Evolutionary conservation across 2,113 vertebrate species (phyloP).

Genomic region (Podarcis muralis): DNA sequence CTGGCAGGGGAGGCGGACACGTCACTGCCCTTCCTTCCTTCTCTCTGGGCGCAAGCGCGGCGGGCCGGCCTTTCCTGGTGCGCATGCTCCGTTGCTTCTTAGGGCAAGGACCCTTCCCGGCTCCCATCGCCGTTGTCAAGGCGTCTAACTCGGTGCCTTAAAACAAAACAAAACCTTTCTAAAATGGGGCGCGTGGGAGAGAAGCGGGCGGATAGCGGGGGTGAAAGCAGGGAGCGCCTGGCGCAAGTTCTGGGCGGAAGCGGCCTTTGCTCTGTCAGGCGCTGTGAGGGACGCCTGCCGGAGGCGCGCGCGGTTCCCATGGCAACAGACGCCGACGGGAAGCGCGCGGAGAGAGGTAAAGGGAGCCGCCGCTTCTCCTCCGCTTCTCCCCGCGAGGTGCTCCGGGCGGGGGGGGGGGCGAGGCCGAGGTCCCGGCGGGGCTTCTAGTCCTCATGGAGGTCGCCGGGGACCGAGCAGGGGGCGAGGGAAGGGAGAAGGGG

Average conservation of each 20-base stretch:
- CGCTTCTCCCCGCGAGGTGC: neutral
- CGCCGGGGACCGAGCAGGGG: too few species aligned
- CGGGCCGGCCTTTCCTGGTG: too few species aligned
- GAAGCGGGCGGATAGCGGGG: neutral
- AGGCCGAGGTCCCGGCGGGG: neutral
- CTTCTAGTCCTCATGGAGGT: neutral
- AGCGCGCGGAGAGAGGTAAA: neutral
- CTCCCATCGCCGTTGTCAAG: neutral
- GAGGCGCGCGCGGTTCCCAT: neutral
- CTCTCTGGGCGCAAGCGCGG: neutral
- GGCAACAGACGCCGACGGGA: neutral
- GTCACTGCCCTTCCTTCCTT: neutral
- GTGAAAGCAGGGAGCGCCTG: fast-evolving
- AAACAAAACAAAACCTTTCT: neutral
- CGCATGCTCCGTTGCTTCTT: neutral
- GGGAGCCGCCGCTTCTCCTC: fast-evolving
- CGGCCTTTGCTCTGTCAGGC: too few species aligned
- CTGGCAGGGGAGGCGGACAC: too few species aligned
- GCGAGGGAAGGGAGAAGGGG: neutral
- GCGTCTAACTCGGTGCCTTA: neutral
- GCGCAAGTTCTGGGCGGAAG: neutral
- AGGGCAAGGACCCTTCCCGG: neutral
- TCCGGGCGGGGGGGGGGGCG: too few species aligned
- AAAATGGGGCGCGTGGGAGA: neutral
- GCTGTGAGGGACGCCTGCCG: fast-evolving